phyloP scores from a whole-genome alignment of 2,113 vertebrate species.

The Ptychochromis oligacanthus region DNA sequence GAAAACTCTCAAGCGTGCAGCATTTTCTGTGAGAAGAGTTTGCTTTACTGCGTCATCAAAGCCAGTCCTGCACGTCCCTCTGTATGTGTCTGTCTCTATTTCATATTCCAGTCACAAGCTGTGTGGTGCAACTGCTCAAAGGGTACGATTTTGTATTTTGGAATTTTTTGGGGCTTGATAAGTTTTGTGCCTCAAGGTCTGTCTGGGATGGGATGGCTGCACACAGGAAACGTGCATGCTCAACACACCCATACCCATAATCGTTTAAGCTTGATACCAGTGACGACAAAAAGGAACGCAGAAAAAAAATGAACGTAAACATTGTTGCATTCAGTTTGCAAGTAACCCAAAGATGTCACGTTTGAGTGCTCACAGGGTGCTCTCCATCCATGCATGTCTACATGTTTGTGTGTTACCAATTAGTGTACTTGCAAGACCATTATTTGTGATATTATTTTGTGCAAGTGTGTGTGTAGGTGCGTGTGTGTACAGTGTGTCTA shows the following conservation, averaged over 20 bases:
- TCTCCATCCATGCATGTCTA: conserved; percentile 24
- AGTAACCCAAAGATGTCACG: conserved; percentile 30
- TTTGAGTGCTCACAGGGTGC: conserved; percentile 16
- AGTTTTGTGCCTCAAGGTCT: conserved; percentile 64
- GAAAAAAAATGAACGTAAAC: neutral
- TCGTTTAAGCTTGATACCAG: conserved; percentile 6
- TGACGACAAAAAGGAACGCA: conserved; percentile 20
- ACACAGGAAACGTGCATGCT: conserved; percentile 22
- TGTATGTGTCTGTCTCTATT: conserved; percentile 55
- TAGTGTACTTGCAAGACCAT: conserved; percentile 65
- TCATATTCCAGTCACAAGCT: conserved; percentile 75
- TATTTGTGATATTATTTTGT: conserved; percentile 71
- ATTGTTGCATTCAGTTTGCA: conserved; percentile 42
- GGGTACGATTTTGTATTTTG: conserved; percentile 64
- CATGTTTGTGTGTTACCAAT: conserved; percentile 52
- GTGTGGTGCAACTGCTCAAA: conserved; percentile 65
- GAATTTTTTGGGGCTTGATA: conserved; percentile 48
- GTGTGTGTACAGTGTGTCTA: conserved; percentile 84
- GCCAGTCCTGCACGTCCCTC: conserved; percentile 52
- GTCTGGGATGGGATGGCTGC: conserved; percentile 64
- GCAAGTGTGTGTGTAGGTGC: conserved; percentile 49
- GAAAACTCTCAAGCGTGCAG: conserved; percentile 42
- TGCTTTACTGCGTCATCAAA: conserved; percentile 71
- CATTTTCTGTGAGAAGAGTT: conserved; percentile 54
- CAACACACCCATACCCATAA: conserved; percentile 27